Evolutionary conservation across 2,113 vertebrate species (phyloP), one percentile per base, ranked within the genome.

Genomic region (Epinephelus cyanopodus): DNA sequence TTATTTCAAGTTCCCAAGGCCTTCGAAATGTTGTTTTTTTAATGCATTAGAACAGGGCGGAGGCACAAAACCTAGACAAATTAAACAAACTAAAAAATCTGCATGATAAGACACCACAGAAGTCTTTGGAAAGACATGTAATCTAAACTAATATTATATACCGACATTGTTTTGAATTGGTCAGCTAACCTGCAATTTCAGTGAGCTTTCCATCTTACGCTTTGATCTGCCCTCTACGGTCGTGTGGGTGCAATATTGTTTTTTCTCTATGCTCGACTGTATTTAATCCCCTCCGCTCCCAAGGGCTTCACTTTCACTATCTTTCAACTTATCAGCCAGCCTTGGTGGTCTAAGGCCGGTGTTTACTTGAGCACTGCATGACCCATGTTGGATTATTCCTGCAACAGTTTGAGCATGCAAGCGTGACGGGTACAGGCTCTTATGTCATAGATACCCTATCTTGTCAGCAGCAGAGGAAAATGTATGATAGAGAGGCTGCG

Each of bases 401-500:
- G 77, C 67, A 77, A 74, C 81, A 82, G 77, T 80, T 42, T 77
- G 81, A 73, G 81, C 92, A 92, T 12, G 37, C 79, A 47, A 85
- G 82, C 75, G 14, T 90, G 83, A 86, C 62, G 52, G 66, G 69
- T 45, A 71, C 56, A 25, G 81, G 56, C 78, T 79, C 81, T 81
- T 82, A 82, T 87, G 88, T 89, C 86, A 89, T 52, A 72, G 88
- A 89, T 87, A 90, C 67, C 64, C 80, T 77, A 80, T 80, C 78
- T 87, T 82, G 88, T 90, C 89, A 90, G 62, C 85, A 84, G 82
- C 53, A 60, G 33, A 60, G 77, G 57, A 90, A 80, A 89, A 81
- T 50, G 73, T 71, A 82, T 79, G 84, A 91, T 79, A 73, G 76
- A 89, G 74, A 75, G 75, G 19, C 75, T 88, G 86, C 47, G 53